phyloP scores from a whole-genome alignment of 2,113 vertebrate species.

The Plectropomus leopardus region DNA sequence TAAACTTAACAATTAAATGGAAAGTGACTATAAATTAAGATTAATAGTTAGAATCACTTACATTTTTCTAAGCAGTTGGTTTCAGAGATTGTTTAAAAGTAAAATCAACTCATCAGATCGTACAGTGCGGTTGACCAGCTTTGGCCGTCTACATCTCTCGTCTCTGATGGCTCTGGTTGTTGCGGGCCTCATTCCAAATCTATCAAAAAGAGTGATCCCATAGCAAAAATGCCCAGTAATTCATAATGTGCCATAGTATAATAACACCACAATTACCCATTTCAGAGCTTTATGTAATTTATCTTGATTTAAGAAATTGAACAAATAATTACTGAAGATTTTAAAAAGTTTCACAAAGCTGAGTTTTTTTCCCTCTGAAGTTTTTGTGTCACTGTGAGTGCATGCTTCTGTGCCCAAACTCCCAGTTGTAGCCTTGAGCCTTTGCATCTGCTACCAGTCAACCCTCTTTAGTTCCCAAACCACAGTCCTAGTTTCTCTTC shows the following conservation, averaged over 20 bases:
- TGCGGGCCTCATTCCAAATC: not conserved
- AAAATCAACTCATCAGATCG: no score
- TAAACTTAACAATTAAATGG: no score
- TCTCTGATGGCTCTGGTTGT: conserved; percentile 6
- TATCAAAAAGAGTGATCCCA: not conserved
- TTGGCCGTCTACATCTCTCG: not conserved
- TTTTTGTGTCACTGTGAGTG: conserved; percentile 1
- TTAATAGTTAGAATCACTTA: no score
- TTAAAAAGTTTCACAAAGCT: not conserved
- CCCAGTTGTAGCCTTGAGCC: conserved; percentile 37
- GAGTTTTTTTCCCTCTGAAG: not conserved
- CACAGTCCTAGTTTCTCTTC: conserved; percentile 41
- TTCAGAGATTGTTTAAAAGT: no score
- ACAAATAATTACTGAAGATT: conserved; percentile 1
- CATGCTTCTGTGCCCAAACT: not conserved
- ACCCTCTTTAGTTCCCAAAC: conserved; percentile 46
- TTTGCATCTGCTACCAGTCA: conserved; percentile 67
- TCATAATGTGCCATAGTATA: not conserved
- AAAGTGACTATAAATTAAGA: no score
- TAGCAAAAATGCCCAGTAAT: conserved; percentile 4
- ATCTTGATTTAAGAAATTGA: conserved; percentile 7
- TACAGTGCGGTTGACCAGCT: conserved; percentile 5
- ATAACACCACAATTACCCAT: not conserved
- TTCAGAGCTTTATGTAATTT: not conserved
- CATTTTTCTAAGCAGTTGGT: no score